Percentiles rank a stretch among this genome's conserved stretches.
phyloP scores from a whole-genome alignment of 2,888 invertebrate genomes.

The Apocheima hispidaria region DNA sequence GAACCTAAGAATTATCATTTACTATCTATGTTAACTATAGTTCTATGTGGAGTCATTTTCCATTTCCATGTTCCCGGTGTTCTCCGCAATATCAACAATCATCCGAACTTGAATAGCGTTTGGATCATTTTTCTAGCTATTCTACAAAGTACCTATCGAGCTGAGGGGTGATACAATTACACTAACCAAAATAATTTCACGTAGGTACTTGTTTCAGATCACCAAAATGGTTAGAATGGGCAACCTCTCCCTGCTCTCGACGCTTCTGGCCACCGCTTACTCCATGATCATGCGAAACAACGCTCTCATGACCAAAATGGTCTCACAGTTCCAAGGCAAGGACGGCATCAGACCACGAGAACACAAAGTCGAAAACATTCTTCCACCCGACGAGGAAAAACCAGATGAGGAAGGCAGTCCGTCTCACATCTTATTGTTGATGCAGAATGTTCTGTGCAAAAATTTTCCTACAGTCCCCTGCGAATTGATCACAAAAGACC shows the following conservation, averaged over 20 bases:
- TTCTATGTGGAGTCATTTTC: too few relatives aligned
- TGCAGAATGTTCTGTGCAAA: slow-evolving; percentile 75
- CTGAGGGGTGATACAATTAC: too few relatives aligned
- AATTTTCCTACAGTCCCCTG: slow-evolving; percentile 77
- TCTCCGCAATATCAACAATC: too few relatives aligned
- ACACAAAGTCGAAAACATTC: slow-evolving; percentile 20
- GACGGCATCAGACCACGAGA: slow-evolving; percentile 39
- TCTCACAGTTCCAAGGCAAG: slow-evolving; percentile 72
- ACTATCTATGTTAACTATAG: too few relatives aligned
- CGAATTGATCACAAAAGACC: slow-evolving; percentile 66
- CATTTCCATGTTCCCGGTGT: too few relatives aligned
- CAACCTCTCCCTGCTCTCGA: slow-evolving; percentile 39
- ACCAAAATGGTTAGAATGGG: slow-evolving; percentile 26
- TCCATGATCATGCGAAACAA: slow-evolving; percentile 73
- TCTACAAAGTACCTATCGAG: too few relatives aligned
- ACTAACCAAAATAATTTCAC: too few relatives aligned
- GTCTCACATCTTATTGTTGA: slow-evolving; percentile 54
- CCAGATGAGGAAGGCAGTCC: not conserved
- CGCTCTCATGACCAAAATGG: slow-evolving; percentile 75
- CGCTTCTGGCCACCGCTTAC: slow-evolving; percentile 40
- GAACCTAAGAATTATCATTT: too few relatives aligned
- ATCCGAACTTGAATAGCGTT: too few relatives aligned
- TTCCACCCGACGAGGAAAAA: not conserved
- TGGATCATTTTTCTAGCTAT: too few relatives aligned
- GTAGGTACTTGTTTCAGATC: slow-evolving; percentile 38